Conservation (phyloP, 2,797 vertebrate species). For the Neopelma chrysocephalum region DNA sequence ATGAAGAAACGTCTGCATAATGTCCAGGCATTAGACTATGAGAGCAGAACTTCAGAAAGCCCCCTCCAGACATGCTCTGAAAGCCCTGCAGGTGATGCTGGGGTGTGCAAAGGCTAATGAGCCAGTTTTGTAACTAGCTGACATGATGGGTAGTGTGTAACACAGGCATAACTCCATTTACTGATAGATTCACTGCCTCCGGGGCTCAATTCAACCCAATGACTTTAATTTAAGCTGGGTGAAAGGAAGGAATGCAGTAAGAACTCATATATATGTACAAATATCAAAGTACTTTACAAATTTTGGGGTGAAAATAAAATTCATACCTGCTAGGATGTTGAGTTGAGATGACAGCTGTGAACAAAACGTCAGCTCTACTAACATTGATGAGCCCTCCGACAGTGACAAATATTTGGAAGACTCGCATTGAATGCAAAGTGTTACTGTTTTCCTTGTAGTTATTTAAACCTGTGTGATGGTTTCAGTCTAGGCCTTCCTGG, state of each 20-base stretch:
- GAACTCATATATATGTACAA: background rate
- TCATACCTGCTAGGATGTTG: background rate
- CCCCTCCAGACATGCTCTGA: background rate
- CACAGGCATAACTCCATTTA: background rate
- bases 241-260: background rate
- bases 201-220: background rate
- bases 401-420: background rate
- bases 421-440: background rate
- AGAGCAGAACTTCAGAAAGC: background rate
- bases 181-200: background rate
- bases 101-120: background rate
- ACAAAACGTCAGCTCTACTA: background rate
- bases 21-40: background rate
- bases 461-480: background rate
- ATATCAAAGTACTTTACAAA: background rate
- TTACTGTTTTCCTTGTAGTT: background rate
- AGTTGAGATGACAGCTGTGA: background rate
- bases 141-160: background rate
- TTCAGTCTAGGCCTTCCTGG: no score
- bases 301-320: background rate
- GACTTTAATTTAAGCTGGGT: background rate
- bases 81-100: background rate
- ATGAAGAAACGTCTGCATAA: background rate
- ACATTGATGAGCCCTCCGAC: background rate
- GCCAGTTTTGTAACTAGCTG: background rate